Evolutionary conservation across 1,140 invertebrate species (phyloP).

Genomic region (Drosophila tsacasi): DNA sequence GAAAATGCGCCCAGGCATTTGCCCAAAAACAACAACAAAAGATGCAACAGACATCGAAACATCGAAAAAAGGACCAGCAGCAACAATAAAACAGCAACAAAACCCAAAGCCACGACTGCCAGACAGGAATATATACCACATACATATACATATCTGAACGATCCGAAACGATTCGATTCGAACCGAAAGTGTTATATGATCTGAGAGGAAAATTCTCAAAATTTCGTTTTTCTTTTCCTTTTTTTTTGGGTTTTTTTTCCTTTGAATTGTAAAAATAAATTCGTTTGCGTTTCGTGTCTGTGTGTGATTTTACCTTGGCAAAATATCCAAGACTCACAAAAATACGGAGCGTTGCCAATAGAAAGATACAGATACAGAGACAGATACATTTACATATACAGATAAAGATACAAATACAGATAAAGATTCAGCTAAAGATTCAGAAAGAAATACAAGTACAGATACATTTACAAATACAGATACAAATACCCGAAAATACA

Average conservation of each 20-base stretch:
- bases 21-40: constrained; percentile 23
- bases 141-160: constrained; percentile 19
- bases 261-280: constrained; percentile 75
- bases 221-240: constrained; percentile 19
- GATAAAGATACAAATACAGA: not conserved
- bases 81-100: constrained; percentile 23
- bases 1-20: constrained; percentile 54
- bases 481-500: constrained; percentile 5
- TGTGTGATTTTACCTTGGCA: constrained; percentile 68
- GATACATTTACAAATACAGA: constrained; percentile 2
- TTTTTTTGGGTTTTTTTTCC: constrained; percentile 11
- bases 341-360: not conserved
- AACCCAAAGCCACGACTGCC: not conserved
- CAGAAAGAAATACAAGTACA: not conserved
- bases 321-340: constrained; percentile 58
- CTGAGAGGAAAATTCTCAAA: constrained; percentile 50
- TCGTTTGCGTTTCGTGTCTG: constrained; percentile 13
- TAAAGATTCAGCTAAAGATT: not conserved
- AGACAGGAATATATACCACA: constrained; percentile 43
- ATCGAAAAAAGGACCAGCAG: constrained; percentile 26
- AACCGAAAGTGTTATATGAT: constrained; percentile 73
- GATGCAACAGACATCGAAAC: constrained; percentile 32
- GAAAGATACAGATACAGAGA: constrained; percentile 4
- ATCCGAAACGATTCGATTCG: constrained; percentile 33
- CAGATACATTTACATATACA: constrained; percentile 6